A percentile compares a stretch with the other conserved stretches of the same genome.
Conservation (phyloP, 1,140 invertebrate species). For the Leucophenga varia region DNA sequence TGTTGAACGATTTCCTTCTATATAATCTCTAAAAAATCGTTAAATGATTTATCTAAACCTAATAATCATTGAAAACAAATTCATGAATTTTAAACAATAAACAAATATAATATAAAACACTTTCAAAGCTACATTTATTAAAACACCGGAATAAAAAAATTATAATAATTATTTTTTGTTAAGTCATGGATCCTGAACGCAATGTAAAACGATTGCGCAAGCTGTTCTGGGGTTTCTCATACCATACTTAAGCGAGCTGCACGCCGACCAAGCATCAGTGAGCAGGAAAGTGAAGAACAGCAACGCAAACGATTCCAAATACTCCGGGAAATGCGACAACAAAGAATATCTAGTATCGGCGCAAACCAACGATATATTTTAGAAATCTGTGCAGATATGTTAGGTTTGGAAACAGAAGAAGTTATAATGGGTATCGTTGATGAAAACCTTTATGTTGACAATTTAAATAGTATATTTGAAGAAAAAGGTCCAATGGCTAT, state of each 20-base stretch:
- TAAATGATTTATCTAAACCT: too few relatives aligned
- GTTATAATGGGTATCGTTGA: conserved; percentile 68
- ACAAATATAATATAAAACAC: too few relatives aligned
- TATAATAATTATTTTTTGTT: too few relatives aligned
- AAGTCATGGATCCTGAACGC: conserved; percentile 40
- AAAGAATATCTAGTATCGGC: conserved; percentile 32
- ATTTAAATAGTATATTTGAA: conserved; percentile 60
- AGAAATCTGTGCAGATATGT: conserved; percentile 63
- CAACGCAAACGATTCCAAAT: conserved; percentile 28
- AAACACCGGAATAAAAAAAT: too few relatives aligned
- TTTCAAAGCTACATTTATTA: too few relatives aligned
- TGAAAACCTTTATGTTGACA: conserved; percentile 61
- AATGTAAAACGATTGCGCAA: conserved; percentile 32
- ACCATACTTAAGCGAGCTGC: conserved; percentile 31
- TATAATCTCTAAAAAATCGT: too few relatives aligned
- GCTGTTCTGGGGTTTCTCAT: conserved; percentile 34
- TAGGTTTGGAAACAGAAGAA: conserved; percentile 60
- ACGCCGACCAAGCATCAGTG: conserved; percentile 30
- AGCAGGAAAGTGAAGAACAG: conserved; percentile 34
- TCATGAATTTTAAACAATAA: too few relatives aligned
- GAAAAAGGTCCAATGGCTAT: conserved; percentile 58
- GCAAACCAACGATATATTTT: conserved; percentile 65
- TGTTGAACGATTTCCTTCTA: too few relatives aligned
- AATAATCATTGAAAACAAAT: too few relatives aligned
- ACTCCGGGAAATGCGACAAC: conserved; percentile 31